A percentile compares a stretch with the other conserved stretches of the same genome.
These are phyloP conservation scores for Folsomia manolachei DNA, from an alignment of 2,888 invertebrate species.

Conservation along the genomic window DNA sequence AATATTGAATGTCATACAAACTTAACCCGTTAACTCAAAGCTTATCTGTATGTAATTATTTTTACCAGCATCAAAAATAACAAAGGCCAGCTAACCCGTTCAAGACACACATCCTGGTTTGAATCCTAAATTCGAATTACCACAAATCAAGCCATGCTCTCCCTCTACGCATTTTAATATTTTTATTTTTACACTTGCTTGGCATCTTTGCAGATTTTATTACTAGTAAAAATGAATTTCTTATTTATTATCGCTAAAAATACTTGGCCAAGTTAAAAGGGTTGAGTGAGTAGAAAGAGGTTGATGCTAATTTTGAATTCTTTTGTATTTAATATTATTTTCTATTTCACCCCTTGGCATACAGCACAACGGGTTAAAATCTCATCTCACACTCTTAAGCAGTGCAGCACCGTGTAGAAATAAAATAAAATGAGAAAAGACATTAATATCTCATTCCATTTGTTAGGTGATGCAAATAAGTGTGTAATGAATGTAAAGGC, in stretches of 20 bases:
- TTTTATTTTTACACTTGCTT: conserved; percentile 12
- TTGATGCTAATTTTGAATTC: conserved; percentile 2
- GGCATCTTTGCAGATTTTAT: conserved; percentile 15
- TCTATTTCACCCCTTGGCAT: no score
- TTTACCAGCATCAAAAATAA: background rate
- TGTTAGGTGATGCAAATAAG: background rate
- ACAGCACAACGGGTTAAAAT: conserved; percentile 1
- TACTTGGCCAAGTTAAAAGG: background rate
- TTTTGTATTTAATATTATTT: no score
- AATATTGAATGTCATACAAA: no score
- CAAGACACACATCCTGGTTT: background rate
- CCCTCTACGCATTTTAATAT: background rate
- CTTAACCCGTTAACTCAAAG: no score
- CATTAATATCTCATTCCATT: conserved; percentile 3
- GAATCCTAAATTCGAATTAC: no score
- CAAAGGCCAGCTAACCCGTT: no score
- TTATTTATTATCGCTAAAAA: conserved; percentile 16
- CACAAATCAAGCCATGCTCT: background rate
- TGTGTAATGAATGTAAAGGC: background rate
- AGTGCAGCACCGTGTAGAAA: background rate
- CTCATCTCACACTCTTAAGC: background rate
- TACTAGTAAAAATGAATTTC: conserved; percentile 15
- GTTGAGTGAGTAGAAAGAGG: background rate
- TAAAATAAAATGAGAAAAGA: conserved; percentile 5
- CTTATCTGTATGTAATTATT: no score